Evolutionary conservation across 1,140 invertebrate species (phyloP).

Genomic region (Nasonia vitripennis): DNA sequence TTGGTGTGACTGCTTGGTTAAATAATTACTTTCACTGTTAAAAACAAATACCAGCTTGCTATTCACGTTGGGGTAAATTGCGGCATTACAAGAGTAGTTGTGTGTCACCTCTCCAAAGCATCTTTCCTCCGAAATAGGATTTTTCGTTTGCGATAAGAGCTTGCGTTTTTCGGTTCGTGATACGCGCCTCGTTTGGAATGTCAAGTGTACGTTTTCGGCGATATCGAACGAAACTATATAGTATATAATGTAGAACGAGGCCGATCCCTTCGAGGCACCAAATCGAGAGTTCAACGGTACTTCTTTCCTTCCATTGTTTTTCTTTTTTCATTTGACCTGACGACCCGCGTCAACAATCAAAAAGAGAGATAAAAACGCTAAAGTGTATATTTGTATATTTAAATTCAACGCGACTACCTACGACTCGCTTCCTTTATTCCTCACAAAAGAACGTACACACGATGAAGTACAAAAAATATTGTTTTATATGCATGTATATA

Average conservation of each 20-base stretch:
- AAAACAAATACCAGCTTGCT: conserved; percentile 44
- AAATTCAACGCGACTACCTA: conserved; percentile 49
- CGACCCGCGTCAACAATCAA: conserved; percentile 71
- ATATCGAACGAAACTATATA: not conserved
- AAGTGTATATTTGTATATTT: conserved; percentile 12
- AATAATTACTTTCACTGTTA: conserved; percentile 52
- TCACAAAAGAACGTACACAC: conserved; percentile 20
- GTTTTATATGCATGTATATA: not conserved
- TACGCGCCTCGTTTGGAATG: conserved; percentile 46
- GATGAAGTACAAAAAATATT: conserved; percentile 25
- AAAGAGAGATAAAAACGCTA: conserved; percentile 60
- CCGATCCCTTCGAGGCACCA: conserved; percentile 59
- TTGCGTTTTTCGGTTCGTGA: conserved; percentile 23
- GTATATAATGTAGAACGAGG: not conserved
- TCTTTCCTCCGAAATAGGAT: conserved; percentile 34
- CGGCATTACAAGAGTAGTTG: not conserved
- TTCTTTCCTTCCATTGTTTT: not conserved
- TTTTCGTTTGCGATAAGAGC: not conserved
- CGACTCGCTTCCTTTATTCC: conserved; percentile 30
- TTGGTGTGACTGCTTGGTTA: conserved; percentile 67
- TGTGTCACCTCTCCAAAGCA: conserved; percentile 13
- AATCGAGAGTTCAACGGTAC: conserved; percentile 28
- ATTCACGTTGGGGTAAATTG: conserved; percentile 54
- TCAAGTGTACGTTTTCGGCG: not conserved
- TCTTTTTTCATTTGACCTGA: conserved; percentile 57